phyloP scores from a whole-genome alignment of 1,140 invertebrate species.

The Bombus confusus region DNA sequence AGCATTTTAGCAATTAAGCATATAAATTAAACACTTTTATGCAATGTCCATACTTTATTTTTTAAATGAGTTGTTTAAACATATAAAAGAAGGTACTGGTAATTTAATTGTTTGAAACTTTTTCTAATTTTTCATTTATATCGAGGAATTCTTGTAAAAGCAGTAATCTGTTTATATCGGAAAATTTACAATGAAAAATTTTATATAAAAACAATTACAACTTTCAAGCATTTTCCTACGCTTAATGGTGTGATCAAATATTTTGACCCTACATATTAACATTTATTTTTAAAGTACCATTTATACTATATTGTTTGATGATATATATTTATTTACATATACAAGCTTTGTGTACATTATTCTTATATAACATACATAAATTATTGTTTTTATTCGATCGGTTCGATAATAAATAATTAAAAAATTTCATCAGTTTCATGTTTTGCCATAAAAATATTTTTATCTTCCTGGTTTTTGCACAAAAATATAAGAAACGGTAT shows the following conservation, averaged over 20 bases:
- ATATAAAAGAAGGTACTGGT: background rate
- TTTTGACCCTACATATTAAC: slow-evolving; percentile 10
- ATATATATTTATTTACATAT: slow-evolving; percentile 53
- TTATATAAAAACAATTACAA: slow-evolving; percentile 43
- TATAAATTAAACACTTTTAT: background rate
- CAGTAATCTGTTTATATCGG: slow-evolving; percentile 22
- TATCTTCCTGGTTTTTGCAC: background rate
- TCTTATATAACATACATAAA: slow-evolving; percentile 21
- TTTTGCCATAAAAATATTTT: background rate
- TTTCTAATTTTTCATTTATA: background rate
- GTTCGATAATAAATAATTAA: too few species aligned
- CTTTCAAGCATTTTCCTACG: slow-evolving; percentile 26
- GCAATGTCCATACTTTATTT: background rate
- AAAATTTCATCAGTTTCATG: background rate
- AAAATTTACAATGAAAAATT: slow-evolving; percentile 41
- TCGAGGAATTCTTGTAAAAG: slow-evolving; percentile 15
- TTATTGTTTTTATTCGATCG: slow-evolving; percentile 24
- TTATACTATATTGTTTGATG: slow-evolving; percentile 28
- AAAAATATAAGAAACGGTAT: background rate
- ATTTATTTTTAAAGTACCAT: slow-evolving; percentile 36
- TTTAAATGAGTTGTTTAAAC: background rate
- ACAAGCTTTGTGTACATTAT: slow-evolving; percentile 43
- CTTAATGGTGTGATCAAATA: slow-evolving; percentile 4
- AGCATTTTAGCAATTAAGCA: background rate
- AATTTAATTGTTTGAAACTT: background rate